Evolutionary conservation across 2,888 invertebrate genomes (phyloP).

Genomic region (Ophonus ardosiacus): DNA sequence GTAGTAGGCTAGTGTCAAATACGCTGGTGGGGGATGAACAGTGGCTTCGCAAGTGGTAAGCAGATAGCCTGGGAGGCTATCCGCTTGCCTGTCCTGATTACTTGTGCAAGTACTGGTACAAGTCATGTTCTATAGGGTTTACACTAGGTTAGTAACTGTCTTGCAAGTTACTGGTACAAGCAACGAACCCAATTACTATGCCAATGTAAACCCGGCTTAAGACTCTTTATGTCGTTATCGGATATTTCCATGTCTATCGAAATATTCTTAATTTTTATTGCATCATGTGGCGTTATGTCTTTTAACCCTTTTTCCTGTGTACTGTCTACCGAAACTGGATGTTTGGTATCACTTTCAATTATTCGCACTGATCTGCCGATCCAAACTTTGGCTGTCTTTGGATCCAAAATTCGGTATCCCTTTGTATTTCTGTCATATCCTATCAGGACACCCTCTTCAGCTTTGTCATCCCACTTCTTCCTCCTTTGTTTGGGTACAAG

Average conservation of each 20-base stretch:
- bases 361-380: slow-evolving; percentile 31
- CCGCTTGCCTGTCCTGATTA: no score
- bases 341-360: slow-evolving; percentile 11
- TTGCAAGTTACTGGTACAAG: no score
- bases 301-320: not conserved
- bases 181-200: no score
- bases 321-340: not conserved
- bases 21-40: no score
- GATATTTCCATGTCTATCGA: not conserved
- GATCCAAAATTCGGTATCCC: slow-evolving; percentile 37
- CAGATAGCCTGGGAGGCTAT: no score
- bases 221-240: not conserved
- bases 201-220: no score
- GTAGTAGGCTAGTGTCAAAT: no score
- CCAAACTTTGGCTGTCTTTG: slow-evolving; percentile 19
- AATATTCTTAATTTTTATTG: not conserved
- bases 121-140: no score
- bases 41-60: no score
- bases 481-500: slow-evolving; percentile 70
- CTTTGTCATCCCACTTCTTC: slow-evolving; percentile 70
- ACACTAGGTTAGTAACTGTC: no score
- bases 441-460: slow-evolving; percentile 68
- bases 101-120: no score
- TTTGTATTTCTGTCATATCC: slow-evolving; percentile 67
- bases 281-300: no score